Evolutionary conservation across 2,797 vertebrate genomes (phyloP).

Genomic region (Poeciliopsis presidionis): DNA sequence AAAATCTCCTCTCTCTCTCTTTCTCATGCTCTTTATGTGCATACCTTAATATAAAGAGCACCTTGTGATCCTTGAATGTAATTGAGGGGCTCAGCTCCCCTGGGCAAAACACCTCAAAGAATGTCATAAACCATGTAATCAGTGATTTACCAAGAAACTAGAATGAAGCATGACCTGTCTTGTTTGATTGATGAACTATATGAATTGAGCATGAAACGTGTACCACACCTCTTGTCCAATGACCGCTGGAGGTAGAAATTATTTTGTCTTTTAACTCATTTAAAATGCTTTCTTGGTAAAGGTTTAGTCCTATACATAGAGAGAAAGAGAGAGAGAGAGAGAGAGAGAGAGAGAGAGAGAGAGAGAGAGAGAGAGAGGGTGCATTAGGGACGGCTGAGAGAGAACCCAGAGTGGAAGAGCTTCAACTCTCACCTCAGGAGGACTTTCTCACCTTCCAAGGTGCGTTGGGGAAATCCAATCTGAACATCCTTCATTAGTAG

Average conservation of each 20-base stretch:
- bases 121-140: conserved; percentile 83
- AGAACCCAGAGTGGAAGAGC: background rate
- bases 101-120: conserved; percentile 77
- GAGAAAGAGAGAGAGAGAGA: background rate
- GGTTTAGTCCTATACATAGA: background rate
- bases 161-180: conserved; percentile 43
- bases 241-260: background rate
- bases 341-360: background rate
- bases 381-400: background rate
- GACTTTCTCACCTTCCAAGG: background rate
- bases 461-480: background rate
- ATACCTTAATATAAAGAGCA: conserved; percentile 78
- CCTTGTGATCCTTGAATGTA: conserved; percentile 77
- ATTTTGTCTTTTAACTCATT: background rate
- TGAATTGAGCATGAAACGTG: conserved; percentile 28
- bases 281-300: background rate
- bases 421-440: background rate
- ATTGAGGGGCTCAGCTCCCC: conserved; percentile 63
- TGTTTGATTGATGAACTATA: conserved; percentile 12
- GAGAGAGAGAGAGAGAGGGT: background rate
- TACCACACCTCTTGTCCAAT: background rate
- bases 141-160: conserved; percentile 73
- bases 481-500: background rate
- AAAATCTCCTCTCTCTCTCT: conserved; percentile 37
- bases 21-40: conserved; percentile 68